Percentiles rank a stretch among this genome's conserved stretches.
Evolutionary conservation across 2,113 vertebrate species (phyloP).

Genomic region (Callipepla californica): DNA sequence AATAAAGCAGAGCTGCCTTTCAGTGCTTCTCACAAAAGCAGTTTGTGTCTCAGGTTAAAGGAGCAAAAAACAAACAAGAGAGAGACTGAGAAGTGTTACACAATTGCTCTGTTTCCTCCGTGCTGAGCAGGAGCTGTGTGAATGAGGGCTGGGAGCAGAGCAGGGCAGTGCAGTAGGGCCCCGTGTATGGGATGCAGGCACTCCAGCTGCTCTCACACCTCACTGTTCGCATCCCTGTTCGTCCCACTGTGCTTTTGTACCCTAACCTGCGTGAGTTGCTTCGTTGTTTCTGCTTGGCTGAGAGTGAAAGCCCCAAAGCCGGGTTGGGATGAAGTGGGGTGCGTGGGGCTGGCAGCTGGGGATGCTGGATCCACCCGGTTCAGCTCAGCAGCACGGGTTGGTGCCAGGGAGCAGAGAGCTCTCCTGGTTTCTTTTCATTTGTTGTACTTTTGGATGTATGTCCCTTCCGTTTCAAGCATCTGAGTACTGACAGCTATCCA

Average conservation of each 20-base stretch:
- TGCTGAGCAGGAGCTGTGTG: background rate
- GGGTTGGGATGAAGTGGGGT: background rate
- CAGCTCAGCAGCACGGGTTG: background rate
- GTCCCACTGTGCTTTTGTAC: background rate
- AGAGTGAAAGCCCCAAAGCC: background rate
- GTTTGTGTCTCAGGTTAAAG: constrained; percentile 51
- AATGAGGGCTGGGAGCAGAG: background rate
- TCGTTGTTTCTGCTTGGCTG: background rate
- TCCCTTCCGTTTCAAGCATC: background rate
- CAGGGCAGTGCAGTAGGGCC: constrained; percentile 14
- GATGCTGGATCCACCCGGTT: background rate
- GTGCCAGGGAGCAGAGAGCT: background rate
- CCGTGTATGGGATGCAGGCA: background rate
- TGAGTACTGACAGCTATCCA: background rate
- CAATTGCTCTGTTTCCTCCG: constrained; percentile 47
- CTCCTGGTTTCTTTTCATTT: background rate
- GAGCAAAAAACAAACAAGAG: background rate
- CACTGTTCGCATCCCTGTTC: background rate
- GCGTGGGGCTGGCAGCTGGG: background rate
- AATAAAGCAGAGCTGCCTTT: constrained; percentile 22
- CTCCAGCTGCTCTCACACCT: background rate
- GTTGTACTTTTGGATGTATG: background rate
- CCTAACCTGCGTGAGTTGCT: accelerated
- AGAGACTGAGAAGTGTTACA: constrained; percentile 20
- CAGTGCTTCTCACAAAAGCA: constrained; percentile 8